Evolutionary conservation across 2,797 vertebrate genomes (phyloP), one percentile per base, ranked within the genome.

Genomic region (Myripristis jacobus): DNA sequence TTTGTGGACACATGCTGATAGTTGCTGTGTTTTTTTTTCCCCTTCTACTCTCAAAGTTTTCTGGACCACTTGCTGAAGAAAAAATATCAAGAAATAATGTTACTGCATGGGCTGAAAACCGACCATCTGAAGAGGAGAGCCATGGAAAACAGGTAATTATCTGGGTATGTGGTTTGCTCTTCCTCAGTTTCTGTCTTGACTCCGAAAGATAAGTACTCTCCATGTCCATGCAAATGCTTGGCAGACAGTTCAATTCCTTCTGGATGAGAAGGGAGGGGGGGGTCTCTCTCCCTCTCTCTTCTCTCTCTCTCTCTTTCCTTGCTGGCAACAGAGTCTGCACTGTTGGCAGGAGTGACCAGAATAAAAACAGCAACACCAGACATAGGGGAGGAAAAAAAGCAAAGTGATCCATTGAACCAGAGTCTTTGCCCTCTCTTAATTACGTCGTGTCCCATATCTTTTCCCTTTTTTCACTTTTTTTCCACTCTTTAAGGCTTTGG

Each of bases 341-440:
- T 95, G 92, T 94, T 96, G 96, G 96, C 96, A 96, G 93, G 89
- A 93, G 91, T 93, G 93, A 94, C 93, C 93, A 94, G 93, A 95
- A 94, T 94, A 95, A 94, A 95, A 95, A 94, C 93, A 94, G 93
- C 87, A 89, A 91, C 89, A 88, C 92, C 94, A 94, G 92, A 94
- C 91, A 87, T 86, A 88, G 89, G 81, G 88, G 89, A 91, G 91
- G 82, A 91, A 92, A 91, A 93, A 90, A 91, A 92, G 90, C 87
- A 85, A 89, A 92, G 92, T 91, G 92, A 93, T 93, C 94, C 88
- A 94, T 82, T 93, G 93, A 95, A 93, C 77, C 76, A 83, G 66
- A 82, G 92, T 88, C 86, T 89, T 88, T 94, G 88, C 92, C 94
- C 94, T 95, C 92, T 88, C 90, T 83, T 96, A 94, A 95, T 94